Evolutionary conservation across 2,113 vertebrate species (phyloP).

Genomic region (Lanius collurio): DNA sequence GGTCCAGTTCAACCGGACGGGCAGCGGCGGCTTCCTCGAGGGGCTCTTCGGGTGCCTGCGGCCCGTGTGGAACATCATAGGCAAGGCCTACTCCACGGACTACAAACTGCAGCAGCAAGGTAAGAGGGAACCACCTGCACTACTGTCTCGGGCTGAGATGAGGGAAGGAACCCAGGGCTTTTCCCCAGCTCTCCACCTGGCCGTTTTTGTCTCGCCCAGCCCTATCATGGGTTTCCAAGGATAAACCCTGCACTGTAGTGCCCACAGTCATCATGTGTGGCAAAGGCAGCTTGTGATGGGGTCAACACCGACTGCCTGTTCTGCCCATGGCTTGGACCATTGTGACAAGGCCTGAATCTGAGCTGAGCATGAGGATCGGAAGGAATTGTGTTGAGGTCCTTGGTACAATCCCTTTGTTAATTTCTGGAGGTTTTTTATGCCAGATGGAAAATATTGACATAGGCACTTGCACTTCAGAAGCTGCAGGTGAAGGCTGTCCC

Average conservation of each 20-base stretch:
- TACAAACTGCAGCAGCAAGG: conserved; percentile 99
- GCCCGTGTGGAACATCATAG: conserved; percentile 98
- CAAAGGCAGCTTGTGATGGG: neutral
- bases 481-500: neutral
- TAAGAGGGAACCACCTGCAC: neutral
- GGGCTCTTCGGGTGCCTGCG: conserved; percentile 94
- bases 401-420: neutral
- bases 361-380: neutral
- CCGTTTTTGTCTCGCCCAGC: fast-evolving
- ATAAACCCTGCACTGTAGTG: neutral
- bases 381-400: neutral
- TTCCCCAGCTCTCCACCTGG: neutral
- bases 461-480: neutral
- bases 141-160: fast-evolving
- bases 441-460: neutral
- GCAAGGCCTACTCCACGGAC: conserved; percentile 96
- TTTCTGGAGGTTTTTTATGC: neutral
- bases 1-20: conserved; percentile 90
- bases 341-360: neutral
- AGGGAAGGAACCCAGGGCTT: neutral
- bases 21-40: conserved; percentile 92
- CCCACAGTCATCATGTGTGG: fast-evolving
- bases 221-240: neutral
- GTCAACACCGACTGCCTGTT: neutral
- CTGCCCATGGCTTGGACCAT: neutral